These are phyloP conservation scores for Tachyglossus aculeatus DNA, from an alignment of 2,797 vertebrate species.

Conservation along the genomic window DNA sequence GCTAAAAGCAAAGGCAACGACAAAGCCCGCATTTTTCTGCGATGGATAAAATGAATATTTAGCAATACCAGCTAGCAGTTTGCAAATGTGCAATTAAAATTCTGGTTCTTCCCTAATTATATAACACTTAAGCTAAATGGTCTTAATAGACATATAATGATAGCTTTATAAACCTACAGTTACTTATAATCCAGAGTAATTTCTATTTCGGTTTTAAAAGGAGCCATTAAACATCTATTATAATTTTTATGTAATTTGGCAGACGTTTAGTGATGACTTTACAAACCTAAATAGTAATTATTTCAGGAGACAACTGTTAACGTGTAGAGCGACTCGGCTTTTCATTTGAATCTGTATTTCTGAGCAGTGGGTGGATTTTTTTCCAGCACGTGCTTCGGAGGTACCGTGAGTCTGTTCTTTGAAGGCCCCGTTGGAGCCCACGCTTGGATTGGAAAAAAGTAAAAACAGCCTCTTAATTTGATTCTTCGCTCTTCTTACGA, in stretches of 20 bases:
- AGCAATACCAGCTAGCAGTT: slow-evolving; percentile 64
- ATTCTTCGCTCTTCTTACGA: too few relatives aligned
- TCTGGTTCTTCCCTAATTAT: slow-evolving; percentile 70
- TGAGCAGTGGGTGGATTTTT: slow-evolving; percentile 52
- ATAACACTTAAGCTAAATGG: slow-evolving; percentile 74
- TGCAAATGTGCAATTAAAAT: slow-evolving; percentile 77
- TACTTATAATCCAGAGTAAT: slow-evolving; percentile 72
- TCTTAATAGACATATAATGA: slow-evolving; percentile 77
- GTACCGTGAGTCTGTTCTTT: too few relatives aligned
- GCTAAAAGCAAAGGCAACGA: too few relatives aligned
- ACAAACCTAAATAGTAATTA: slow-evolving; percentile 70
- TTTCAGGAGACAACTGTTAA: slow-evolving; percentile 69
- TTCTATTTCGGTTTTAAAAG: slow-evolving; percentile 69
- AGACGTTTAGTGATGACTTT: slow-evolving; percentile 70
- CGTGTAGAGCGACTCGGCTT: slow-evolving; percentile 52
- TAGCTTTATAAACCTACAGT: slow-evolving; percentile 70
- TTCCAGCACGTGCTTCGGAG: too few relatives aligned
- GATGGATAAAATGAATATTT: slow-evolving; percentile 59
- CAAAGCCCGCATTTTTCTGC: slow-evolving; percentile 25
- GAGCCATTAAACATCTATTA: slow-evolving; percentile 69
- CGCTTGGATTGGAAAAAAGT: too few relatives aligned
- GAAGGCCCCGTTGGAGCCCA: too few relatives aligned
- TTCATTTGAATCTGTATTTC: slow-evolving; percentile 55
- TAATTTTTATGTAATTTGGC: slow-evolving; percentile 72
- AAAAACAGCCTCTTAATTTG: too few relatives aligned